These are phyloP conservation scores for Tiliqua scincoides DNA, from an alignment of 2,113 vertebrate species.

Conservation along the genomic window DNA sequence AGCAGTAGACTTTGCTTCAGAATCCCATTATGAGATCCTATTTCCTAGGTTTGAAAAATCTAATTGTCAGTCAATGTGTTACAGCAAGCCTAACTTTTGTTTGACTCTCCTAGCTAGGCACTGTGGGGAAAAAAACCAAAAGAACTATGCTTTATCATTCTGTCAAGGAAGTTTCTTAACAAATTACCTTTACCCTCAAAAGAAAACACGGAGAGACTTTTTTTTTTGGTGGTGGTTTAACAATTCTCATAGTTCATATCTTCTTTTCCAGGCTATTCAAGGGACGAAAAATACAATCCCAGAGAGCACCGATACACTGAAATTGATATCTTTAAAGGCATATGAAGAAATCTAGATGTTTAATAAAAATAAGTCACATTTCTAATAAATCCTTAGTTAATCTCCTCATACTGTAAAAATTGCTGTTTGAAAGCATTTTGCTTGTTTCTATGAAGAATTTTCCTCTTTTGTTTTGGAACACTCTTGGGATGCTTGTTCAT, in stretches of 20 bases:
- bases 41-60: conserved; percentile 75
- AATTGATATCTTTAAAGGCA: conserved; percentile 54
- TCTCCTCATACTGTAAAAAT: not conserved
- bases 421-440: conserved; percentile 13
- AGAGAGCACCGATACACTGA: conserved; percentile 47
- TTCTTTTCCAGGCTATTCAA: conserved; percentile 74
- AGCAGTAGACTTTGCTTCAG: conserved; percentile 72
- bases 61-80: conserved; percentile 85
- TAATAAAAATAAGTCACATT: conserved; percentile 45
- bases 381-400: conserved; percentile 45
- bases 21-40: conserved; percentile 74
- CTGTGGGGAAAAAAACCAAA: conserved; percentile 80
- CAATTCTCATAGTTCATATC: conserved; percentile 77
- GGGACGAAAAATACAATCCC: conserved; percentile 59
- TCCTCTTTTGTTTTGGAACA: conserved; percentile 32
- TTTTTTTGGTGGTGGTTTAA: conserved; percentile 80
- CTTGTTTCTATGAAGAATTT: conserved; percentile 37
- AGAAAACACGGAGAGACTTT: conserved; percentile 82
- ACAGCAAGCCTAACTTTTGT: conserved; percentile 80
- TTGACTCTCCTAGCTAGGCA: conserved; percentile 79
- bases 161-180: conserved; percentile 89
- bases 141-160: conserved; percentile 88
- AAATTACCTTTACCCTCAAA: conserved; percentile 87
- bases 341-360: conserved; percentile 61
- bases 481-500: not conserved